Base-by-base conservation (phyloP, 2,797 vertebrate genomes). In the Poecilia picta region DNA sequence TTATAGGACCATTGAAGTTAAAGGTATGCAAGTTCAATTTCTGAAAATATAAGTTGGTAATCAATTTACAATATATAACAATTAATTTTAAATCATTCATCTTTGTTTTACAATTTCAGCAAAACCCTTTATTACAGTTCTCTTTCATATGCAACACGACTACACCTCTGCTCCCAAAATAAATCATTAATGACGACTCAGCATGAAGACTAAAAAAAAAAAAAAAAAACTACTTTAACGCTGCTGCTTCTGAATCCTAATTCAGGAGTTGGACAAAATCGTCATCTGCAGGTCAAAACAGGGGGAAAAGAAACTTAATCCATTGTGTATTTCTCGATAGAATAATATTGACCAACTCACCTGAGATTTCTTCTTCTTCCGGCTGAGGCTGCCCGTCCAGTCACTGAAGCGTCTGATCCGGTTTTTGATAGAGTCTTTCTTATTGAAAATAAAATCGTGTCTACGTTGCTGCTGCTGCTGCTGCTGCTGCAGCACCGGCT, bases 331-430 rank as follows among this genome's bases (percentile, higher is more conserved):
- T 41, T 68, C 7, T 68, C 1, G 4, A 68, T 1, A 18, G 53
- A 68, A 28, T 5, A 43, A 59, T 3, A 4, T 2, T n/a, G 0
- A 7, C 28, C 0, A 36, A 80, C 93, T 81, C 83, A 98, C 97
- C 95, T 97, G 97, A 70, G 97, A 94, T 86, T 96, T 97, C 90
- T 96, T 96, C 70, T 98, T 99, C 94, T 97, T 98, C 76, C 97
- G 96, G 0, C 96, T 97, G 73, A 99, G 96, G 91, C 98, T 98
- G 47, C 97, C 98, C 0, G 98, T 98, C 98, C 98, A 99, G 93
- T 98, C 98, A 66, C 98, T 98, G 87, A 99, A 94, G 66, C 98
- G 97, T 8, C 97, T 94, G 89, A 99, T 98, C 68, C 97, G 94
- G 87, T 94, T 97, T 93, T 97, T 98, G 80, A 98, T 93, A 0